Conservation (phyloP, 2,888 invertebrate species). For the Frankliniella fusca region DNA sequence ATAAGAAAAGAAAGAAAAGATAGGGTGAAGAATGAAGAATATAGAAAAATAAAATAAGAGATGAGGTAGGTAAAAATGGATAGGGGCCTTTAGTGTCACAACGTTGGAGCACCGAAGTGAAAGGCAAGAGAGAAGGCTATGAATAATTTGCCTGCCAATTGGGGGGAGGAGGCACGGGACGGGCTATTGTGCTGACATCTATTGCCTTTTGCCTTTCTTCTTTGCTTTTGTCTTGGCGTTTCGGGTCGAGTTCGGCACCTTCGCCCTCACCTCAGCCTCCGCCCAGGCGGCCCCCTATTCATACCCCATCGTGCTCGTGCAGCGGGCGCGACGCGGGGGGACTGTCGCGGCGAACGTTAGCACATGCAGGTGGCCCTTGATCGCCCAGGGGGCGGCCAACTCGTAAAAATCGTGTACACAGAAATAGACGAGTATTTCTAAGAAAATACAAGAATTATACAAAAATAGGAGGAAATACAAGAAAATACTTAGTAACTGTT, state of each 20-base stretch:
- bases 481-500: no score
- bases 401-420: no score
- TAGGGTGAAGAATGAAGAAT: no score
- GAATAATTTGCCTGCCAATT: constrained; percentile 25
- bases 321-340: background rate
- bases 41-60: no score
- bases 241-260: background rate
- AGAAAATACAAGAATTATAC: no score
- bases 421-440: no score
- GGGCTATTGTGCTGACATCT: constrained; percentile 21
- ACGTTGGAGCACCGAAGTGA: constrained; percentile 23
- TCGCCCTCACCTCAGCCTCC: background rate
- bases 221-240: background rate
- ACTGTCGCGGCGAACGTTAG: background rate
- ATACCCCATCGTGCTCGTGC: background rate
- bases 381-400: no score
- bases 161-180: constrained; percentile 2
- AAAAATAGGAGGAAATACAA: no score
- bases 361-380: background rate
- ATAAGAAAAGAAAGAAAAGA: no score
- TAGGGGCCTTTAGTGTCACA: constrained; percentile 24
- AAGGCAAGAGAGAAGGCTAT: constrained; percentile 22
- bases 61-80: constrained; percentile 27
- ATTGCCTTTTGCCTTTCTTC: constrained; percentile 25
- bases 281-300: background rate